Conservation (phyloP, 2,797 vertebrate species). For the Rhodeus uyekii region DNA sequence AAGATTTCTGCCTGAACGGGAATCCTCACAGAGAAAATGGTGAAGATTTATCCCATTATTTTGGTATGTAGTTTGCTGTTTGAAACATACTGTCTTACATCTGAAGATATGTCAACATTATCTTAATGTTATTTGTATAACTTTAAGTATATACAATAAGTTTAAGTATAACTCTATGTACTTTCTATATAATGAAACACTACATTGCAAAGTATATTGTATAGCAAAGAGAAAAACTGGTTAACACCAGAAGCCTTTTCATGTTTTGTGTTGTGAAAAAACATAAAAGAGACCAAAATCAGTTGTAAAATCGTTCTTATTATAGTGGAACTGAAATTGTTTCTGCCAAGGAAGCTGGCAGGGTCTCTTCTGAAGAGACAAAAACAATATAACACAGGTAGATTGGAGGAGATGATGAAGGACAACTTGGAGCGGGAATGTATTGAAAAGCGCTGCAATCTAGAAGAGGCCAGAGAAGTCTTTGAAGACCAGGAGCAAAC, state of each 20-base stretch:
- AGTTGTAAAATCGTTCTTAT: background rate
- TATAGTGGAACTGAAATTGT: conserved; percentile 60
- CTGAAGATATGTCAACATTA: conserved; percentile 42
- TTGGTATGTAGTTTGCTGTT: conserved; percentile 59
- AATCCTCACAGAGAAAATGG: conserved; percentile 61
- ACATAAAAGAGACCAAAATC: background rate
- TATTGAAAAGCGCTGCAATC: conserved; percentile 83
- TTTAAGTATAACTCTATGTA: too few relatives aligned
- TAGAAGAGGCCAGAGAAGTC: conserved; percentile 91
- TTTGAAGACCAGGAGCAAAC: conserved; percentile 88
- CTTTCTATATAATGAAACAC: background rate
- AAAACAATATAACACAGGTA: conserved; percentile 84
- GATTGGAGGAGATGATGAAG: conserved; percentile 80
- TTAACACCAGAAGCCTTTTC: background rate
- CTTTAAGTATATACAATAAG: too few relatives aligned
- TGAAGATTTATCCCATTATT: conserved; percentile 57
- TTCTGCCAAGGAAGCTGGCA: conserved; percentile 78
- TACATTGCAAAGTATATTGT: background rate
- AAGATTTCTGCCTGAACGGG: conserved; percentile 11
- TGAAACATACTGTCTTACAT: conserved; percentile 50
- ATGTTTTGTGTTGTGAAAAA: background rate
- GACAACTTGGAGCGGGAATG: conserved; percentile 94
- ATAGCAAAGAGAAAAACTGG: background rate
- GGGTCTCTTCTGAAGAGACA: conserved; percentile 76
- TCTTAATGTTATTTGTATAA: background rate